Evolutionary conservation across 2,113 vertebrate species (phyloP).

Genomic region (Thamnaconus septentrionalis): DNA sequence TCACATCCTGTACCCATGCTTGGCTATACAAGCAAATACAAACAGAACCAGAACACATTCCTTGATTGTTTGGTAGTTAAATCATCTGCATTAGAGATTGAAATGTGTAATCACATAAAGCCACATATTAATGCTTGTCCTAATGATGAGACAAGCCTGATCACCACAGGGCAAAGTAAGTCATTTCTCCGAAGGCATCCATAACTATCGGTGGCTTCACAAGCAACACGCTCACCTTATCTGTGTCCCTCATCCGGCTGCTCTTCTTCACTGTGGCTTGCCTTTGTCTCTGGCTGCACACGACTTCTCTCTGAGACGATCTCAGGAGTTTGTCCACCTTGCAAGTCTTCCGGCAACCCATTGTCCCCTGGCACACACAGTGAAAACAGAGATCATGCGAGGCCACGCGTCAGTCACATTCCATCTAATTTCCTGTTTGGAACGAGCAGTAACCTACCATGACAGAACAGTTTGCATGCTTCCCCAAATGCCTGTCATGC

Average conservation of each 20-base stretch:
- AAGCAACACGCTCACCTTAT: constrained; percentile 67
- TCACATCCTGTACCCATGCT: no score
- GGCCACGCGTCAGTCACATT: constrained; percentile 20
- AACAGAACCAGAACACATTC: constrained; percentile 9
- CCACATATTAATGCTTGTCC: constrained; percentile 16
- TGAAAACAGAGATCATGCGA: constrained; percentile 28
- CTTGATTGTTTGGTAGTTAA: constrained; percentile 6
- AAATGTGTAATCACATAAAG: constrained; percentile 2
- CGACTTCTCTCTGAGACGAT: constrained; percentile 68
- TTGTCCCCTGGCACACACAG: constrained; percentile 60
- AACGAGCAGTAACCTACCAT: constrained; percentile 60
- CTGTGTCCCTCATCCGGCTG: constrained; percentile 52
- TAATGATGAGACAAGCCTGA: constrained; percentile 27
- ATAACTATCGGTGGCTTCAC: constrained; percentile 36
- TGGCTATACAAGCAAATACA: no score
- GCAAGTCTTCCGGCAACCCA: constrained; percentile 70
- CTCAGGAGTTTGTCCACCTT: constrained; percentile 69
- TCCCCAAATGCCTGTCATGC: constrained; percentile 59
- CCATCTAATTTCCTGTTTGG: constrained; percentile 30
- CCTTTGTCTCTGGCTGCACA: constrained; percentile 73
- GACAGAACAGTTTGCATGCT: constrained; percentile 63
- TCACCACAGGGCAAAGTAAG: constrained; percentile 38
- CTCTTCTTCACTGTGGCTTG: constrained; percentile 60
- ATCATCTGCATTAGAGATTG: neutral
- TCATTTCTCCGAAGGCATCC: constrained; percentile 36